These are phyloP conservation scores for Echiichthys vipera DNA, from an alignment of 2,797 vertebrate genomes.

Conservation along the genomic window DNA sequence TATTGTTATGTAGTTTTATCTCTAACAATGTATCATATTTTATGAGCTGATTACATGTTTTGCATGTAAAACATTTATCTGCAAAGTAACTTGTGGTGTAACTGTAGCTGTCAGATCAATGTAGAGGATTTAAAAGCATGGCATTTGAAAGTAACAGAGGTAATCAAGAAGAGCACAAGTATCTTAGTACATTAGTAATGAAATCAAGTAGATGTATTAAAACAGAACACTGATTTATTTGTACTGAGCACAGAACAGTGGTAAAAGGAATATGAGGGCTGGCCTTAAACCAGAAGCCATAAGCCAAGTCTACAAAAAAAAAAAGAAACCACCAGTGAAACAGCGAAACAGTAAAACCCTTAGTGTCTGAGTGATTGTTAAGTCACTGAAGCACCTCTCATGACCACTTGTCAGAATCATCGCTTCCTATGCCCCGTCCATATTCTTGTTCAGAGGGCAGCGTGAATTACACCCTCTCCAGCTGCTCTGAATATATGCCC, in stretches of 20 bases:
- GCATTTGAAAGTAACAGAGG: not conserved
- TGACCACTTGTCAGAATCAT: conserved; percentile 48
- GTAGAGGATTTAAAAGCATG: not conserved
- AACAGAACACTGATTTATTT: not conserved
- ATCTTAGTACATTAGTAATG: not conserved
- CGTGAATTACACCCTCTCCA: conserved; percentile 27
- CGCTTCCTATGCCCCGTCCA: conserved; percentile 31
- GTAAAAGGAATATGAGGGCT: not conserved
- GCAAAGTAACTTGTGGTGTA: not conserved
- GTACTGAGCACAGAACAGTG: not conserved
- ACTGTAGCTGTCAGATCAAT: not conserved
- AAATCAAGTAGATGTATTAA: not conserved
- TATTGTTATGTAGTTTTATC: not conserved
- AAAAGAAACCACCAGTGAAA: too few relatives aligned
- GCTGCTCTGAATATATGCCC: conserved; percentile 34
- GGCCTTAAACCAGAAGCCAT: not conserved
- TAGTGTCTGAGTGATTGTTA: conserved; percentile 25
- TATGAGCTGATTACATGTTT: not conserved
- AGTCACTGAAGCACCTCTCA: conserved; percentile 38
- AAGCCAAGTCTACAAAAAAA: not conserved
- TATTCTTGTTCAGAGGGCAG: conserved; percentile 16
- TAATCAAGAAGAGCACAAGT: not conserved
- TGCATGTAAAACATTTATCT: not conserved
- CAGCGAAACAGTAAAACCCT: not conserved
- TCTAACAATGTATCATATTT: too few relatives aligned